phyloP scores from a whole-genome alignment of 2,113 vertebrate species.

The Equus przewalskii region DNA sequence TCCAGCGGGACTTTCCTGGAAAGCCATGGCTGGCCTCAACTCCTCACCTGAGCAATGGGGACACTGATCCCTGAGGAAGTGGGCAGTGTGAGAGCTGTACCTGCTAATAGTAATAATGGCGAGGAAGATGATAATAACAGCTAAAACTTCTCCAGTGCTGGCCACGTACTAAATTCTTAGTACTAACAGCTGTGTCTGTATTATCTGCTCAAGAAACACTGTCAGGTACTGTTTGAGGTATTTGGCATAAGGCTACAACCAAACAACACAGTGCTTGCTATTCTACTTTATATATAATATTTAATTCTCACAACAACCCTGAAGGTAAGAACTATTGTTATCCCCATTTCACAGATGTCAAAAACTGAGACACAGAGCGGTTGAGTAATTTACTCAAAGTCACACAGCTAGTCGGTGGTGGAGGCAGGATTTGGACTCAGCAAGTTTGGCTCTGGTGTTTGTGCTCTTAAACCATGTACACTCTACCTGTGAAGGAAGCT shows the following conservation, averaged over 20 bases:
- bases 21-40: background rate
- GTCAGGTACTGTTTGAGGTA: background rate
- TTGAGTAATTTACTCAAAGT: background rate
- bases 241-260: background rate
- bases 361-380: background rate
- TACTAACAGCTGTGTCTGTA: background rate
- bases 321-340: background rate
- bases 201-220: background rate
- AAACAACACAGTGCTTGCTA: background rate
- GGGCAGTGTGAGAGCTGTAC: background rate
- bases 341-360: background rate
- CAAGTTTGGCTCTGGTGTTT: background rate
- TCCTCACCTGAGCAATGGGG: background rate
- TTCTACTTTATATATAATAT: too few species aligned
- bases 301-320: background rate
- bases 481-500: background rate
- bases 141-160: background rate
- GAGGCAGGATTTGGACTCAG: background rate
- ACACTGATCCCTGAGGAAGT: background rate
- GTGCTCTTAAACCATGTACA: background rate
- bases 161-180: background rate
- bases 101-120: background rate
- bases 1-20: background rate
- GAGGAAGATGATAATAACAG: background rate
- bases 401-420: background rate